phyloP scores from a whole-genome alignment of 2,797 vertebrate species.

The Micrastur ruficollis region DNA sequence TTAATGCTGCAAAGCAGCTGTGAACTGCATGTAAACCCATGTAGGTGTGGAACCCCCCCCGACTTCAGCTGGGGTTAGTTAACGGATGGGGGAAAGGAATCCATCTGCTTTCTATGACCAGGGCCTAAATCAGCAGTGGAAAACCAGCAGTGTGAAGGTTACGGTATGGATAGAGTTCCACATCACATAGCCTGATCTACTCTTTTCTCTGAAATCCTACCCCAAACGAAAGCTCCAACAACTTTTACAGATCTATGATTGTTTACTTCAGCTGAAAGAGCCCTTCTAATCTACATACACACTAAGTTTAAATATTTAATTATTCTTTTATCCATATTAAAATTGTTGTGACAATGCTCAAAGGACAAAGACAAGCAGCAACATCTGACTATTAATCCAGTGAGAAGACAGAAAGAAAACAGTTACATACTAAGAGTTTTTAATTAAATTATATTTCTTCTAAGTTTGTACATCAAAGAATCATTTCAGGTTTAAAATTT shows the following conservation, averaged over 20 bases:
- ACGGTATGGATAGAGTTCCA: neutral
- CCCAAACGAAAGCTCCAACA: neutral
- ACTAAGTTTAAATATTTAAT: neutral
- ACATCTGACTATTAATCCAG: neutral
- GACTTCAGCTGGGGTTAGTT: neutral
- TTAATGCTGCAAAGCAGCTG: neutral
- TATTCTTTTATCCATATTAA: conserved; percentile 15
- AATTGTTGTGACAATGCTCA: neutral
- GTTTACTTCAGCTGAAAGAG: neutral
- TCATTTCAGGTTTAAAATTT: conserved; percentile 44
- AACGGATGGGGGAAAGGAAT: neutral
- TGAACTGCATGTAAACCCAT: neutral
- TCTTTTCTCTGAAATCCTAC: neutral
- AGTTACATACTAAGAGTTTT: neutral
- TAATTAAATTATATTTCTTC: conserved; percentile 16
- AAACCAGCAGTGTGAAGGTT: neutral
- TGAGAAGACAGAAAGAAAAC: neutral
- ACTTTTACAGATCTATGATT: neutral
- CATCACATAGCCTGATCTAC: neutral
- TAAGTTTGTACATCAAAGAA: neutral
- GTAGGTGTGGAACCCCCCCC: neutral
- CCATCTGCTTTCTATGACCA: neutral
- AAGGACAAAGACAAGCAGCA: neutral
- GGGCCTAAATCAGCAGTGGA: neutral
- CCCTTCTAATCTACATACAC: neutral